A percentile compares a stretch with the other conserved stretches of the same genome.
Conservation (phyloP, 2,113 vertebrate species). For the Cyphomyrus plagiostoma region DNA sequence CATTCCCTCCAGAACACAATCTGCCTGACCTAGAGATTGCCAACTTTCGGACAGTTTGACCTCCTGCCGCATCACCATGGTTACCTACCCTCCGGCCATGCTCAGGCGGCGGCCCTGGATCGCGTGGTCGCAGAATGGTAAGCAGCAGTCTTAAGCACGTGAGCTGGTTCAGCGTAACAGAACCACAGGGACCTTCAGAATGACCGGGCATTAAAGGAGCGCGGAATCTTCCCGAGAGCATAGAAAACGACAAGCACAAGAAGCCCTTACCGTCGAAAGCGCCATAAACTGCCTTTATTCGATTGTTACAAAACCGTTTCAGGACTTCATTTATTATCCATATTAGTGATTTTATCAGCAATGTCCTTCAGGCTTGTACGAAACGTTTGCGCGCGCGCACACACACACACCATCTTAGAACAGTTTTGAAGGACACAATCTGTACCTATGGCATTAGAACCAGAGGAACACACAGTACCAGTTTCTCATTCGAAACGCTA, state of each 20-base stretch:
- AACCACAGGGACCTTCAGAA: background rate
- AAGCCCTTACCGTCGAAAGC: background rate
- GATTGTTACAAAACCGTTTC: background rate
- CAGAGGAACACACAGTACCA: background rate
- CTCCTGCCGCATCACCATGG: background rate
- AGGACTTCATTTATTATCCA: background rate
- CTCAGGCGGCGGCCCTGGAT: background rate
- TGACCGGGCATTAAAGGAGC: background rate
- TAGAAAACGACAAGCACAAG: background rate
- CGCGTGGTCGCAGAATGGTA: background rate
- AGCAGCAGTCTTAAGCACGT: background rate
- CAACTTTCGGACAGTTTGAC: background rate
- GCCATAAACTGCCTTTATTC: background rate
- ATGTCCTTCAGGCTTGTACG: background rate
- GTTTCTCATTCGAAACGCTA: background rate
- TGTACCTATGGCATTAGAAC: background rate
- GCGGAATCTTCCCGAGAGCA: background rate
- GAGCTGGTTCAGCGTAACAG: background rate
- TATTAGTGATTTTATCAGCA: background rate
- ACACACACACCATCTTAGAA: background rate
- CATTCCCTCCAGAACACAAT: background rate
- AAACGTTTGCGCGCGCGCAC: fast-evolving
- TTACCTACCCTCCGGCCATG: background rate
- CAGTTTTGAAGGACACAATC: background rate
- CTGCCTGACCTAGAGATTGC: background rate